phyloP scores from a whole-genome alignment of 2,797 vertebrate genomes.

The Poeciliopsis paucimaculata region DNA sequence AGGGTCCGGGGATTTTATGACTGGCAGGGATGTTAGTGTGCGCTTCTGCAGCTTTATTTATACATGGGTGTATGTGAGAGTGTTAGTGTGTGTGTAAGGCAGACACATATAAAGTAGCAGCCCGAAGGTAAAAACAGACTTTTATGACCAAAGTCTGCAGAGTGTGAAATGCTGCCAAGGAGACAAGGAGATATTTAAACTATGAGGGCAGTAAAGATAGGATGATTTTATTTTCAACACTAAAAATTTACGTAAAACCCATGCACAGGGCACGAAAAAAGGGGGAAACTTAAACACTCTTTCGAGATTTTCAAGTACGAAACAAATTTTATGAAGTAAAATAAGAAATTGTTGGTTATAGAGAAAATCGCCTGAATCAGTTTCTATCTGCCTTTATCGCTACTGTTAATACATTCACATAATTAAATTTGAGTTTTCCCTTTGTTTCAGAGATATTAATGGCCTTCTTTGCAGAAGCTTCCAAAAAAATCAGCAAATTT shows the following conservation, averaged over 20 bases:
- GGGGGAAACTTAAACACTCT: background rate
- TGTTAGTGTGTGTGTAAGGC: slow-evolving; percentile 7
- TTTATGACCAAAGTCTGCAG: slow-evolving; percentile 36
- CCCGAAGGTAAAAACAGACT: slow-evolving; percentile 34
- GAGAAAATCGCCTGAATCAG: background rate
- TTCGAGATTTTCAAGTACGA: background rate
- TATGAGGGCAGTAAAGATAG: background rate
- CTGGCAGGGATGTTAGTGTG: slow-evolving; percentile 39
- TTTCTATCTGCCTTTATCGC: background rate
- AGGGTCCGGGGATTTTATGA: slow-evolving; percentile 48
- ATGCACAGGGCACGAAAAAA: background rate
- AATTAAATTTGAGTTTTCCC: background rate
- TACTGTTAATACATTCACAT: background rate
- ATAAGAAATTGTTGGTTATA: background rate
- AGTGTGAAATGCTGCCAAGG: slow-evolving; percentile 31
- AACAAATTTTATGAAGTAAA: background rate
- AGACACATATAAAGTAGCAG: slow-evolving; percentile 47
- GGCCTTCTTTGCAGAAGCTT: too few relatives aligned
- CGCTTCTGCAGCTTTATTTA: slow-evolving; percentile 5
- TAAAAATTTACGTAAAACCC: background rate
- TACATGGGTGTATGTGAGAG: slow-evolving; percentile 1
- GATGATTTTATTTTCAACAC: background rate
- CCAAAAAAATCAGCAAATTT: too few relatives aligned
- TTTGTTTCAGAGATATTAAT: background rate
- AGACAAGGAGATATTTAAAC: slow-evolving; percentile 13